Conservation (phyloP, 2,113 vertebrate species). For the Sphyrna mokarran region DNA sequence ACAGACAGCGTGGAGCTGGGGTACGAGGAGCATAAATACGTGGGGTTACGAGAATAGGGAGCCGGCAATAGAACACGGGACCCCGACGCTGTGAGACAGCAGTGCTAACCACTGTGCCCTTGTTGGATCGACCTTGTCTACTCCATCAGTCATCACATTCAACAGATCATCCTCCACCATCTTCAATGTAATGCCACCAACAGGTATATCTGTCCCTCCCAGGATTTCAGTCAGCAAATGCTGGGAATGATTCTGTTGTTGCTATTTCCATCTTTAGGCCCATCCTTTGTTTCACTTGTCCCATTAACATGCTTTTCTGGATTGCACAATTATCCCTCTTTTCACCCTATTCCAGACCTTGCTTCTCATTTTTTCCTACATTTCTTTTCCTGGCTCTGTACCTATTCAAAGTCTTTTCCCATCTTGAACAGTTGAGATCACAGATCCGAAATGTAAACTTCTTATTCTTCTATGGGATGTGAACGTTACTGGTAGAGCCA, state of each 20-base stretch:
- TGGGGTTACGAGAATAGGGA: too few species aligned
- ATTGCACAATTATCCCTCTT: not conserved
- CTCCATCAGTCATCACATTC: not conserved
- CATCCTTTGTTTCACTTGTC: not conserved
- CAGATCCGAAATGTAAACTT: not conserved
- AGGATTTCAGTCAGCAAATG: not conserved
- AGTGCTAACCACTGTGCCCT: too few species aligned
- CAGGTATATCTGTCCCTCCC: not conserved
- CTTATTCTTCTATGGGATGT: not conserved
- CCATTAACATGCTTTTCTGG: not conserved
- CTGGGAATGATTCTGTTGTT: not conserved
- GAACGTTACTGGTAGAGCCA: not conserved
- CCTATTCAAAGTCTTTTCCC: not conserved
- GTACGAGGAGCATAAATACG: too few species aligned
- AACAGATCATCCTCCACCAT: not conserved
- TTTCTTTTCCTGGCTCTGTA: too few species aligned
- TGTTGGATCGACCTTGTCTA: not conserved
- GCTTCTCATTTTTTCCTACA: not conserved
- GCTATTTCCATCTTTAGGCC: not conserved
- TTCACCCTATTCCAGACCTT: not conserved
- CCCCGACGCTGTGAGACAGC: too few species aligned
- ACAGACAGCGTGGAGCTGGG: too few species aligned
- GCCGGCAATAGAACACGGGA: too few species aligned
- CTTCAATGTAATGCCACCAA: not conserved
- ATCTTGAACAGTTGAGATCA: not conserved